Evolutionary conservation across 2,113 vertebrate species (phyloP), one percentile per base, ranked within the genome.

Genomic region (Rostratula benghalensis): DNA sequence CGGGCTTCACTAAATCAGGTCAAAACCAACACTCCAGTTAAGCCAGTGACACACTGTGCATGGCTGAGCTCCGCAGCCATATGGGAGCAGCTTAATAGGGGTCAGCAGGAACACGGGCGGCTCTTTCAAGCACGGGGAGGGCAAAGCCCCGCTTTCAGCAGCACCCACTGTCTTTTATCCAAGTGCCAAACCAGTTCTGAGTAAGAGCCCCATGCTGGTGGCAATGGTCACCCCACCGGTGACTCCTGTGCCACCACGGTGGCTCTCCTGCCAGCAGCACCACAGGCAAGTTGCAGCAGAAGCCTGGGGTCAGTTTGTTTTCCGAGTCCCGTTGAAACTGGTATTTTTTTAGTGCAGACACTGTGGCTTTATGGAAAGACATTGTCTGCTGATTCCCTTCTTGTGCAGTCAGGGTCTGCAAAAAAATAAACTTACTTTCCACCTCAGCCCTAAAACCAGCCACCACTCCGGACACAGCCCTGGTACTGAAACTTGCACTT

Each of bases 391-490:
- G 1, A 19, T 50, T 27, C 30, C 57, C 7, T 79, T n/a, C 41
- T 65, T 1, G 0, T 27, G 45, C 65, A 11, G 45, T 1, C 1
- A 67, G 30, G 16, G 25, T 57, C 75, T 43, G 54, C 37, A n/a
- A 11, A 21, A 59, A 74, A 86, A 70, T 10, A 20, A 74, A n/a
- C 41, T 68, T 41, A 3, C 25, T 79, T 79, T 35, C 70, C 57
- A 28, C 67, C 78, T 24, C n/a, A 14, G 7, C n/a, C 9, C 21
- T 46, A 59, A 77, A 68, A 39, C 4, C 70, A 41, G 56, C 50
- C 7, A 0, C 25, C 1, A 6, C 43, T 28, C 17, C 0, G 0
- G 48, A 53, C 43, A 3, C 71, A 61, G 30, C n/a, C 50, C 10
- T 0, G 0, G 41, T 41, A 2, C 76, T 10, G 63, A 46, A 28